phyloP scores from a whole-genome alignment of 1,140 invertebrate species.

The Copidosoma floridanum region DNA sequence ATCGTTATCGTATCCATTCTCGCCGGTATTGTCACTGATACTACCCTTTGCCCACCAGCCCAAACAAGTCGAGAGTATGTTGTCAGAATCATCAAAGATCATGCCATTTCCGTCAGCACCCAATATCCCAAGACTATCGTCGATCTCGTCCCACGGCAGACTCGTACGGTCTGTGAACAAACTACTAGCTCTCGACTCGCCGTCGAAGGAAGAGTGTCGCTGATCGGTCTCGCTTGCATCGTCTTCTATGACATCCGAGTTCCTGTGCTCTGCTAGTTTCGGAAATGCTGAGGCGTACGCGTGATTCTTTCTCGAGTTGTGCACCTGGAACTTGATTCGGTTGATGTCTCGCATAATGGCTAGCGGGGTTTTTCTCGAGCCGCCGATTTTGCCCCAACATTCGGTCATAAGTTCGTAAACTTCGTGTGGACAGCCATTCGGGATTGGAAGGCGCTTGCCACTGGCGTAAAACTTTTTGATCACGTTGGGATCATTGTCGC shows the following conservation, averaged over 20 bases:
- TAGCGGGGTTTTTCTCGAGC: constrained; percentile 72
- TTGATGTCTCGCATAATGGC: constrained; percentile 80
- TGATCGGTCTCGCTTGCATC: constrained; percentile 31
- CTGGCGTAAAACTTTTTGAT: constrained; percentile 62
- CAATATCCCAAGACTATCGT: constrained; percentile 34
- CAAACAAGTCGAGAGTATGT: constrained; percentile 33
- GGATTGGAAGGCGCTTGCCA: constrained; percentile 73
- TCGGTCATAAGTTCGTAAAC: constrained; percentile 83
- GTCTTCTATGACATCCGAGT: constrained; percentile 30
- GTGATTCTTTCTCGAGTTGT: constrained; percentile 62
- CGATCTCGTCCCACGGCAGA: constrained; percentile 44
- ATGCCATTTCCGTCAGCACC: constrained; percentile 17
- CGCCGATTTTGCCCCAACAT: constrained; percentile 80
- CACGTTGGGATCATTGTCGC: constrained; percentile 36
- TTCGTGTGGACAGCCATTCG: constrained; percentile 73
- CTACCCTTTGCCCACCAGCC: constrained; percentile 33
- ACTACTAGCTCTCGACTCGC: constrained; percentile 41
- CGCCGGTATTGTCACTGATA: constrained; percentile 3
- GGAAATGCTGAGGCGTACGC: constrained; percentile 60
- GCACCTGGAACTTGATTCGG: constrained; percentile 73
- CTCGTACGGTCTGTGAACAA: constrained; percentile 41
- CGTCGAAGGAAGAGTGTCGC: constrained; percentile 37
- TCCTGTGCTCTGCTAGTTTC: constrained; percentile 40
- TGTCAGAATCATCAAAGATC: constrained; percentile 32
- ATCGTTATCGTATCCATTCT: constrained; percentile 28